Conservation (phyloP, 2,888 invertebrate genomes). For the Tetropium fuscum region DNA sequence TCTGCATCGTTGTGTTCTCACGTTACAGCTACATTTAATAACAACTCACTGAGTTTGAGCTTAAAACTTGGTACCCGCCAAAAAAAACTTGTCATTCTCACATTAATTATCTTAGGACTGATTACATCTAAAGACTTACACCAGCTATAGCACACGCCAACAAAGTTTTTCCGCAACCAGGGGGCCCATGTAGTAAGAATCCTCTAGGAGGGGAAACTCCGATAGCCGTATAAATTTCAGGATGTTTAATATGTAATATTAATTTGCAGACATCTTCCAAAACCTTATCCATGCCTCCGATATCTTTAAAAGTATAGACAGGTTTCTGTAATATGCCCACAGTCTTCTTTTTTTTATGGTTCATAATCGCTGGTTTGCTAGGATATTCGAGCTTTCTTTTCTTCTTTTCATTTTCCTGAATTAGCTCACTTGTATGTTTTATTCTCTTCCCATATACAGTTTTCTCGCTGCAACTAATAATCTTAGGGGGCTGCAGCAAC, state of each 20-base stretch:
- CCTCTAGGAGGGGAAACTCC: constrained; percentile 92
- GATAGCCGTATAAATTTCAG: constrained; percentile 87
- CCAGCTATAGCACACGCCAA: constrained; percentile 87
- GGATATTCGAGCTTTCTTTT: constrained; percentile 45
- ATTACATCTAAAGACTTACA: constrained; percentile 67
- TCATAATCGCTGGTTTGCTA: constrained; percentile 28
- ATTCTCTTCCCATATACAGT: no score
- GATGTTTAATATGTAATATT: constrained; percentile 88
- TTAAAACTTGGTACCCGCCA: no score
- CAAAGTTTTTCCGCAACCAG: constrained; percentile 93
- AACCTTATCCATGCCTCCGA: constrained; percentile 85
- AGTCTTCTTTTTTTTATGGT: constrained; percentile 62
- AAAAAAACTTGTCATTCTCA: no score
- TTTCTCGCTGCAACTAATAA: not conserved
- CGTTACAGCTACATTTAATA: no score
- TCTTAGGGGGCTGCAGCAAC: no score
- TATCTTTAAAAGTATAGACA: constrained; percentile 74
- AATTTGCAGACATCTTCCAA: constrained; percentile 67
- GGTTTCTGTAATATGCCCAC: constrained; percentile 53
- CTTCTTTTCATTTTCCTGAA: constrained; percentile 29
- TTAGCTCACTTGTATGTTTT: not conserved
- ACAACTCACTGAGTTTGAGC: no score
- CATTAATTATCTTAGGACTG: no score
- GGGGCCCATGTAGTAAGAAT: constrained; percentile 94
- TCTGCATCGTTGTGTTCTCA: no score